A percentile compares a stretch with the other conserved stretches of the same genome.
Evolutionary conservation across 2,888 invertebrate species (phyloP).

Genomic region (Acronicta aceris): DNA sequence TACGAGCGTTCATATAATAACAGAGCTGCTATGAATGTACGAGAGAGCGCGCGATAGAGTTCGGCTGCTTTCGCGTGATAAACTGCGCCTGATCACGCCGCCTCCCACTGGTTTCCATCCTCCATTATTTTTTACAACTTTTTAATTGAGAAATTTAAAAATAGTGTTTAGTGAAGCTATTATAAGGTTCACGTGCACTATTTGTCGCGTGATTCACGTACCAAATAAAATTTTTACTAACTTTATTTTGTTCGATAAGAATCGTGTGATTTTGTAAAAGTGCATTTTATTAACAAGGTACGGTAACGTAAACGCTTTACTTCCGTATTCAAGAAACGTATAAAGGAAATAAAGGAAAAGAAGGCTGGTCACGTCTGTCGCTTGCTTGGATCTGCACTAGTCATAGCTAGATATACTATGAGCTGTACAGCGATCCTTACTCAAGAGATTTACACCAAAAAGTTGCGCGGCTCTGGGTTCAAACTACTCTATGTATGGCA

Average conservation of each 20-base stretch:
- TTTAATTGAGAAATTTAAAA: conserved; percentile 53
- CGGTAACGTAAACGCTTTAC: conserved; percentile 42
- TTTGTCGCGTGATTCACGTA: conserved; percentile 42
- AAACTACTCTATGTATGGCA: conserved; percentile 48
- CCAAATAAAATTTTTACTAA: conserved; percentile 21
- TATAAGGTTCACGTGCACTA: conserved; percentile 31
- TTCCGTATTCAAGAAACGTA: conserved; percentile 50
- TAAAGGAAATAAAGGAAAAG: conserved; percentile 42
- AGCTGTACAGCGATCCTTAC: conserved; percentile 51
- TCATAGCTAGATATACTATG: conserved; percentile 22
- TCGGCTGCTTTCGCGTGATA: conserved; percentile 33
- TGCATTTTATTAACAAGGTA: conserved; percentile 51
- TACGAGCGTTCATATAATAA: conserved; percentile 21
- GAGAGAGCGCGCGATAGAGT: conserved; percentile 1
- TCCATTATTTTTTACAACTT: conserved; percentile 32
- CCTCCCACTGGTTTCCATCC: conserved; percentile 42
- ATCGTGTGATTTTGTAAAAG: conserved; percentile 42
- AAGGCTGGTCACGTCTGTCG: conserved; percentile 56
- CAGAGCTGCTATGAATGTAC: conserved; percentile 21
- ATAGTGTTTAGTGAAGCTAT: conserved; percentile 36
- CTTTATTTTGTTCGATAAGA: conserved; percentile 41
- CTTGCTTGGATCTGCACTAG: conserved; percentile 43
- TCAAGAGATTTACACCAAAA: conserved; percentile 65
- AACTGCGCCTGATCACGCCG: conserved; percentile 19
- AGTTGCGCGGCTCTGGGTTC: conserved; percentile 53